Evolutionary conservation across 1,140 invertebrate genomes (phyloP).

Genomic region (Aphaenogaster floridana): DNA sequence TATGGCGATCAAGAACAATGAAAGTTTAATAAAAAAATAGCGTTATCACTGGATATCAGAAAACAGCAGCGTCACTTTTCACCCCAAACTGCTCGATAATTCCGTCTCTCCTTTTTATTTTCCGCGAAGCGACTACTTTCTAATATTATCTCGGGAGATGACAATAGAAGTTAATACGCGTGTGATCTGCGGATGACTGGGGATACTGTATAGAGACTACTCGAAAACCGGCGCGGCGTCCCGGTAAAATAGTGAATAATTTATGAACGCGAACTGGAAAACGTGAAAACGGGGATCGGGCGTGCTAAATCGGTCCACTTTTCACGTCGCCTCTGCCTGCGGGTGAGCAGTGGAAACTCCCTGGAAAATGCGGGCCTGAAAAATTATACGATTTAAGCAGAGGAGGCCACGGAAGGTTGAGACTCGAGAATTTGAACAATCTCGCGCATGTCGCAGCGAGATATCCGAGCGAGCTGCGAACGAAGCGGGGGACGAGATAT

Average conservation of each 20-base stretch:
- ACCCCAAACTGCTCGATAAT: not conserved
- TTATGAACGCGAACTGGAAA: constrained; percentile 29
- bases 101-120: constrained; percentile 9
- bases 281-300: not conserved
- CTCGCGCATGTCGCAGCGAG: not conserved
- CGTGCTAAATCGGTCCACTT: constrained; percentile 44
- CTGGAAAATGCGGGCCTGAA: constrained; percentile 37
- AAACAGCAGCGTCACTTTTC: not conserved
- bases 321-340: constrained; percentile 23
- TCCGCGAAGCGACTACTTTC: not conserved
- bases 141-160: not conserved
- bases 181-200: constrained; percentile 44
- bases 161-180: constrained; percentile 29
- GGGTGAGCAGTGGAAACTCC: not conserved
- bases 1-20: not conserved
- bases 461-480: not conserved
- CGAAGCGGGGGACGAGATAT: constrained; percentile 13
- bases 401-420: not conserved
- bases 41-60: not conserved
- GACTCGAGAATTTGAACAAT: constrained; percentile 22
- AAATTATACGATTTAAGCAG: constrained; percentile 24
- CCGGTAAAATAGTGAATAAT: constrained; percentile 35
- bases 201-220: constrained; percentile 10
- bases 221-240: constrained; percentile 7
- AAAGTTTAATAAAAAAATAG: not conserved